Percentiles rank a stretch among this genome's conserved stretches.
Conservation (phyloP, 2,888 invertebrate species). For the Eurytoma adleriae region DNA sequence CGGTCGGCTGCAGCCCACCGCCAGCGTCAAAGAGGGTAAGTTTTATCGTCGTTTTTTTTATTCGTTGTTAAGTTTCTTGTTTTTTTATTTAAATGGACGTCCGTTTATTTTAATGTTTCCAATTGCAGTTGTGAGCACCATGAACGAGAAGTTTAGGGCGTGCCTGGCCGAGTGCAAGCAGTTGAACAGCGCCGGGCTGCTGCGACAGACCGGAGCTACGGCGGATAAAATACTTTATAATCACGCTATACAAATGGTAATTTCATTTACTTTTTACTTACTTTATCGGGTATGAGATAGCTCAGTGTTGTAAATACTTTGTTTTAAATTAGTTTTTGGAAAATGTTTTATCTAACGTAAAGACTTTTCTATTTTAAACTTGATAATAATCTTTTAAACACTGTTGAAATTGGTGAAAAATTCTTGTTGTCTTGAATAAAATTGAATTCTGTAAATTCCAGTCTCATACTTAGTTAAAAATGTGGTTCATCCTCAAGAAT, state of each 20-base stretch:
- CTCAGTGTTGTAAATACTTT: too few relatives aligned
- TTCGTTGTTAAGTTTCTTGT: neutral
- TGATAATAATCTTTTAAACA: too few relatives aligned
- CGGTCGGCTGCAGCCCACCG: slow-evolving; percentile 92
- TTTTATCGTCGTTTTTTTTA: neutral
- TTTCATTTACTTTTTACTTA: too few relatives aligned
- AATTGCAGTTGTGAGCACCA: slow-evolving; percentile 87
- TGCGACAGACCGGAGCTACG: slow-evolving; percentile 88
- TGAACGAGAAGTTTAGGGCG: slow-evolving; percentile 94
- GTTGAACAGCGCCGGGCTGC: slow-evolving; percentile 86
- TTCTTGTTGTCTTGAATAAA: too few relatives aligned
- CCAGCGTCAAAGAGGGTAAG: slow-evolving; percentile 92
- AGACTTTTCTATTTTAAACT: too few relatives aligned
- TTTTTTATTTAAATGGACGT: neutral
- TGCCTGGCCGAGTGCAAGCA: slow-evolving; percentile 92
- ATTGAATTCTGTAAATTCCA: too few relatives aligned
- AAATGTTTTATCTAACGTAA: too few relatives aligned
- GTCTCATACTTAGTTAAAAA: too few relatives aligned
- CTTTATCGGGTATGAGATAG: too few relatives aligned
- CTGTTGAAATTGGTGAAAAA: too few relatives aligned
- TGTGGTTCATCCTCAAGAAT: too few relatives aligned
- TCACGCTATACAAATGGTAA: slow-evolving; percentile 97
- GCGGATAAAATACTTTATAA: slow-evolving; percentile 98
- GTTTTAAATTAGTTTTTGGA: too few relatives aligned
- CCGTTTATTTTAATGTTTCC: neutral